Evolutionary conservation across 2,113 vertebrate genomes (phyloP).

Genomic region (Myotis davidii): DNA sequence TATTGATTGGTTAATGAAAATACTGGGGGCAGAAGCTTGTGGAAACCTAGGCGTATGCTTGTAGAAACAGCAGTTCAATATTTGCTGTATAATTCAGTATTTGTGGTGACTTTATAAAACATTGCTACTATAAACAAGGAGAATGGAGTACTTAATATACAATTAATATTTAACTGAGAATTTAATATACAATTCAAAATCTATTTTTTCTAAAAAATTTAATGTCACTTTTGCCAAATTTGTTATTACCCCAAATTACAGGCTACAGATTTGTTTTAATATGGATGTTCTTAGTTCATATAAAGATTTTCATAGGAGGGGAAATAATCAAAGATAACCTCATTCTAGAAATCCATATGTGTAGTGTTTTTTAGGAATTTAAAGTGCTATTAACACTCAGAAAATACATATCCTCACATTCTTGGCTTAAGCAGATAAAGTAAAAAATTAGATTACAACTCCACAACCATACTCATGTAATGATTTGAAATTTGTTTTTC

Average conservation of each 20-base stretch:
- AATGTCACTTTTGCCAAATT: slow-evolving; percentile 12
- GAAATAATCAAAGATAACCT: slow-evolving; percentile 34
- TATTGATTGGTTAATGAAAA: neutral
- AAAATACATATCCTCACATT: neutral
- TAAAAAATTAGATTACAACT: slow-evolving; percentile 16
- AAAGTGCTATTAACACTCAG: slow-evolving; percentile 39
- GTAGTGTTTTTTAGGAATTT: slow-evolving; percentile 40
- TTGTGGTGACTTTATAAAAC: neutral
- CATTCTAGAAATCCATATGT: neutral
- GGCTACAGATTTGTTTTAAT: neutral
- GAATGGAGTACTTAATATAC: neutral
- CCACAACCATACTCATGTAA: neutral
- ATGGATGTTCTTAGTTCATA: slow-evolving; percentile 12
- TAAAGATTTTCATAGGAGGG: slow-evolving; percentile 15
- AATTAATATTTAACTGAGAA: neutral
- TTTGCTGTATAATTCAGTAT: slow-evolving; percentile 6
- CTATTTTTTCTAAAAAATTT: slow-evolving; percentile 49
- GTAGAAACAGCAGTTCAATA: neutral
- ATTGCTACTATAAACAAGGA: neutral
- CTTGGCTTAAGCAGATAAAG: slow-evolving; percentile 59
- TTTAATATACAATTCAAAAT: slow-evolving; percentile 37
- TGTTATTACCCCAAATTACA: slow-evolving; percentile 41
- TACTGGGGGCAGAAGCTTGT: neutral
- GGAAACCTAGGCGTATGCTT: neutral
- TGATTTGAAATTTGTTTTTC: slow-evolving; percentile 48